A percentile compares a stretch with the other conserved stretches of the same genome.
Conservation (phyloP, 2,888 invertebrate species). For the Hymenopus coronatus region DNA sequence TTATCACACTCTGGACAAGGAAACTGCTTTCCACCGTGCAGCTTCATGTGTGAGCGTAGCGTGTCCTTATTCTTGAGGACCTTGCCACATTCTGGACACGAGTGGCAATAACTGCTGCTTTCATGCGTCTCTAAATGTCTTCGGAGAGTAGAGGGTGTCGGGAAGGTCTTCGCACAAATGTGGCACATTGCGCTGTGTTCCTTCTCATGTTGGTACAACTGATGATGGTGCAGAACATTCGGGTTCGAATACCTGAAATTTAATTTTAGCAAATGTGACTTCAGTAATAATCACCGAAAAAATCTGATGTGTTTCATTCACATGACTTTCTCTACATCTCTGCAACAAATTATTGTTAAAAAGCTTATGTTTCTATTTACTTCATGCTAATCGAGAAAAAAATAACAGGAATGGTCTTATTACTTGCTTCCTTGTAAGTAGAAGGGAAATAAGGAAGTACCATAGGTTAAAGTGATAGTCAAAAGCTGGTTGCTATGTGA, state of each 20-base stretch:
- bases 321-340: no score
- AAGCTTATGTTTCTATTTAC: no score
- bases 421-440: no score
- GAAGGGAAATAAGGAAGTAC: no score
- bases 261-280: background rate
- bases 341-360: no score
- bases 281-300: background rate
- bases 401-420: no score
- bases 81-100: background rate
- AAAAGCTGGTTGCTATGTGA: no score
- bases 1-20: conserved; percentile 26
- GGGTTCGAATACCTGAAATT: background rate
- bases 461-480: no score
- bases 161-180: conserved; percentile 22
- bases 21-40: conserved; percentile 42
- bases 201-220: background rate
- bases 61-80: background rate
- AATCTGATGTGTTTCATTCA: no score
- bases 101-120: background rate
- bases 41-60: conserved; percentile 21
- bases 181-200: conserved; percentile 13
- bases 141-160: conserved; percentile 2
- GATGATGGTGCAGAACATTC: background rate
- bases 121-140: conserved; percentile 17
- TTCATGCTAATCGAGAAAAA: no score